A percentile compares a stretch with the other conserved stretches of the same genome.
phyloP scores from a whole-genome alignment of 1,140 invertebrate genomes.

The Coptotermes formosanus region DNA sequence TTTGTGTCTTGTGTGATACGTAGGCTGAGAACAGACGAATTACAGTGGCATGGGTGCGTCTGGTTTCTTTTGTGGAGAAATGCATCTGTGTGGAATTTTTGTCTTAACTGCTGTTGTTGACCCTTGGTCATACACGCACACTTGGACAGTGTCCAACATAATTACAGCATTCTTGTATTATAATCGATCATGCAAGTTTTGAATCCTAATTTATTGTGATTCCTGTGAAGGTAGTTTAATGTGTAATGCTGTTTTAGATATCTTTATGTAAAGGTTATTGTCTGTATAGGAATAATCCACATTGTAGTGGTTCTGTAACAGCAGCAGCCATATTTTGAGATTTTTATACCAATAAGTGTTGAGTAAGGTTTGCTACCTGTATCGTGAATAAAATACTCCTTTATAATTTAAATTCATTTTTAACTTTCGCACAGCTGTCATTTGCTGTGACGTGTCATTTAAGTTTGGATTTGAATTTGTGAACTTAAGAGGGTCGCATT shows the following conservation, averaged over 20 bases:
- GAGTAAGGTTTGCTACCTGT: background rate
- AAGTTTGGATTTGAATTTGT: background rate
- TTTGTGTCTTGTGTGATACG: too few species aligned
- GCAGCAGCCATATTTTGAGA: constrained; percentile 15
- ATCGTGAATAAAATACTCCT: background rate
- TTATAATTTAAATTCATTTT: background rate
- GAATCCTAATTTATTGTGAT: too few species aligned
- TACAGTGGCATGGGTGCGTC: too few species aligned
- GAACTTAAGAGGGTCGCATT: background rate
- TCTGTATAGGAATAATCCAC: background rate
- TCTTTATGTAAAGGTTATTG: background rate
- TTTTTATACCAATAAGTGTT: constrained; percentile 1
- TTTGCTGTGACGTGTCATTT: background rate
- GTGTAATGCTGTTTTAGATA: background rate
- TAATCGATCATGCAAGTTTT: too few species aligned
- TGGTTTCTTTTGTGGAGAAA: too few species aligned
- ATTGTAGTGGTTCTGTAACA: background rate
- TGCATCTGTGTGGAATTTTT: too few species aligned
- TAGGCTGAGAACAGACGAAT: too few species aligned
- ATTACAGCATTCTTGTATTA: too few species aligned
- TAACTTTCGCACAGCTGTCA: background rate
- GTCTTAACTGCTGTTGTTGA: too few species aligned
- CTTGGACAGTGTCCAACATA: too few species aligned
- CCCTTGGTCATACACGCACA: too few species aligned
- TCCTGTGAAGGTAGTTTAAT: too few species aligned